Conservation (phyloP, 2,888 invertebrate species). For the Phymatocera aterrima region DNA sequence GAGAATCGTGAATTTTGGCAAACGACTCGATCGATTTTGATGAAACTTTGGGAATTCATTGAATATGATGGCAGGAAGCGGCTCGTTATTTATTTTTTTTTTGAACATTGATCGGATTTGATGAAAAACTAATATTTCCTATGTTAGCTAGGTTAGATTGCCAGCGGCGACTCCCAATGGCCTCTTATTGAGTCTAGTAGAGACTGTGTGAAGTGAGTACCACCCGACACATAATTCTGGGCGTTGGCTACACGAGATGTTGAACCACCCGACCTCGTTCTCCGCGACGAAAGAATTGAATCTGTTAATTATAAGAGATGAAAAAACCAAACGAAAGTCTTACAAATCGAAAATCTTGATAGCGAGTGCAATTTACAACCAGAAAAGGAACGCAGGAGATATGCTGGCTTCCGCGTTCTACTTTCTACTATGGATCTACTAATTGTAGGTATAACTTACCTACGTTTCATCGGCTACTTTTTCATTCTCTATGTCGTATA, state of each 20-base stretch:
- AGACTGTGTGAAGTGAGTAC: no score
- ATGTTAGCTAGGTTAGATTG: no score
- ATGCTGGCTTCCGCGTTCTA: slow-evolving; percentile 32
- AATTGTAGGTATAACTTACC: no score
- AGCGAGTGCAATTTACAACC: slow-evolving; percentile 37
- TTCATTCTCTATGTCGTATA: slow-evolving; percentile 9
- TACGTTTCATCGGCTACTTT: slow-evolving; percentile 38
- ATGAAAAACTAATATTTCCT: no score
- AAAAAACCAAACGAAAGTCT: not conserved
- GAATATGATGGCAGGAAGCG: no score
- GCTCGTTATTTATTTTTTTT: no score
- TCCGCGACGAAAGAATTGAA: slow-evolving; percentile 19
- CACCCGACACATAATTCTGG: not conserved
- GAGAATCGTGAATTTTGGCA: no score
- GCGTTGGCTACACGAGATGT: not conserved
- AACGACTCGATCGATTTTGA: no score
- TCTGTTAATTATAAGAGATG: not conserved
- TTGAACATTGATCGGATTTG: no score
- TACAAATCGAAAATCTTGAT: slow-evolving; percentile 42
- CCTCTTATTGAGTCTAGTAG: no score
- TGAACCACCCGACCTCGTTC: slow-evolving; percentile 21
- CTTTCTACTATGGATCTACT: slow-evolving; percentile 43
- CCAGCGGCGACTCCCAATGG: no score
- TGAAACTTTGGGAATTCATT: no score
- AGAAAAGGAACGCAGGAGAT: slow-evolving; percentile 30